Conservation (phyloP, 2,888 invertebrate genomes). For the Criorhina ranunculi region DNA sequence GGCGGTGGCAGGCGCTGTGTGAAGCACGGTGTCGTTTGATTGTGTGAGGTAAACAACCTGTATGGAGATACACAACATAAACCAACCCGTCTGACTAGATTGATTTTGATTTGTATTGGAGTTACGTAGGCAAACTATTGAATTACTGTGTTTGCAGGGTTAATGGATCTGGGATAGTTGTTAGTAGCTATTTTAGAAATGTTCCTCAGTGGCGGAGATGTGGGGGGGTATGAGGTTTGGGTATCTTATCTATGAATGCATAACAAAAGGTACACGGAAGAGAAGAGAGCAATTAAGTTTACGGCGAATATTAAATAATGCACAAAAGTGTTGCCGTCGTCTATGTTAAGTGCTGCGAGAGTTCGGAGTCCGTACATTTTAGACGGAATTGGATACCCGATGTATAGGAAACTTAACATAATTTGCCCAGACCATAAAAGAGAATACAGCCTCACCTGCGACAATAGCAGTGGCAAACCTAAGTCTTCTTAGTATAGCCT, state of each 20-base stretch:
- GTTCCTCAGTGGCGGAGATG: not conserved
- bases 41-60: slow-evolving; percentile 70
- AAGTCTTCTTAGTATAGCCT: too few species aligned
- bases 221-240: not conserved
- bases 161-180: not conserved
- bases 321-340: too few species aligned
- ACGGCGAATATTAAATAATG: slow-evolving; percentile 7
- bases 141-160: not conserved
- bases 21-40: slow-evolving; percentile 45
- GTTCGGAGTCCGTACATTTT: too few species aligned
- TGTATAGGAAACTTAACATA: too few species aligned
- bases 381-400: too few species aligned
- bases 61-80: slow-evolving; percentile 47
- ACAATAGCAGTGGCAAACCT: too few species aligned
- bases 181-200: slow-evolving; percentile 3
- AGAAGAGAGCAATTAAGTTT: not conserved
- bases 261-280: not conserved
- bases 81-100: slow-evolving; percentile 61
- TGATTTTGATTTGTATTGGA: slow-evolving; percentile 19
- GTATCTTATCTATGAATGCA: not conserved
- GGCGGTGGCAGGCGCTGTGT: not conserved
- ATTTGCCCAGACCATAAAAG: too few species aligned
- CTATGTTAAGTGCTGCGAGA: too few species aligned
- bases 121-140: slow-evolving; percentile 14
- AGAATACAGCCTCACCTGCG: too few species aligned